Base-by-base conservation (phyloP, 2,113 vertebrate species). In the Spea bombifrons region DNA sequence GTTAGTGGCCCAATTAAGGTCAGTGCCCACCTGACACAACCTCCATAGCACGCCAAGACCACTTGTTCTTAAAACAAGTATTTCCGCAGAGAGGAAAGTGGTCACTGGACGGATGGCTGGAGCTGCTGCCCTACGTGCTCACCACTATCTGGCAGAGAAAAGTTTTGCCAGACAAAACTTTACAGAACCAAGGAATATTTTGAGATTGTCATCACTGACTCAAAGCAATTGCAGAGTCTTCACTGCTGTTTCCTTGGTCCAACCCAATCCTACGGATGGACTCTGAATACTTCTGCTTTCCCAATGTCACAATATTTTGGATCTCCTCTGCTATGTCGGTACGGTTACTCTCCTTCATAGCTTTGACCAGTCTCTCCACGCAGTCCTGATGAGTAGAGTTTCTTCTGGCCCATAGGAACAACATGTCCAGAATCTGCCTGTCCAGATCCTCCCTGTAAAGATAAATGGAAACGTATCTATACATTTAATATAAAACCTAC, bases 261-360 rank as follows among this genome's bases (percentile, higher is more conserved):
- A 99, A 87, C 17, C 96, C 94, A 3, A 95, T 89, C 16, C 95
- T 88, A 70, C 82, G 93, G 82, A 98, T 89, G 55, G 94, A 94
- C 43, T 93, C 92, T 0, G 81, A 90, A 85, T 98, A 99, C 82
- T 98, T 99, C 82, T 85, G 90, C 73, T 78, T 91, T 68, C 96
- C 97, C 59, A 98, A 88, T 64, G 86, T 88, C 75, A 99, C 84
- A n/a, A 95, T 88, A 69, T 94, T 87, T 67, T 90, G 87, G 0
- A 99, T 88, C 85, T 98, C 96, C 0, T 98, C 96, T 0, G 95
- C 95, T 0, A 98, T 86, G 81, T 99, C 96, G 84, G 73, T 90
- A 84, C 97, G 92, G 65, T 88, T 90, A 0, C 95, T 97, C 59
- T 91, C 89, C 45, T 90, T 88, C 91, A 99, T 89, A 7, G 97